These are phyloP conservation scores for Pterocles orientalis DNA, from an alignment of 2,113 vertebrate genomes.

Conservation along the genomic window DNA sequence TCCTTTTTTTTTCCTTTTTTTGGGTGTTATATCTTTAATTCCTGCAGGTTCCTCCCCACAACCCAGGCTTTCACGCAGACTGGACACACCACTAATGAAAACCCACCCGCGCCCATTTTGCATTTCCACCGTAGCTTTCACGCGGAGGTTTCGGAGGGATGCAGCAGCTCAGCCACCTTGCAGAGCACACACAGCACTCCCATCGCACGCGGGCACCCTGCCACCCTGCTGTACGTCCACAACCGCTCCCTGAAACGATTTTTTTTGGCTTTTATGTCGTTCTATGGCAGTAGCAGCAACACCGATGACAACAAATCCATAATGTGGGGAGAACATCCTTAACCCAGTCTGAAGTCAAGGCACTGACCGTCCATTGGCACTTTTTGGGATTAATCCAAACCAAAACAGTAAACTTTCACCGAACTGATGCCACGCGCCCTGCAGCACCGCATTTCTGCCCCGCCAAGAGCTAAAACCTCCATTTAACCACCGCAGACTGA, in stretches of 20 bases:
- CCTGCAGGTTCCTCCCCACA: background rate
- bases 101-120: too few relatives aligned
- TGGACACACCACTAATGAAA: too few relatives aligned
- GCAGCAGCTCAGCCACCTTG: background rate
- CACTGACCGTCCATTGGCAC: background rate
- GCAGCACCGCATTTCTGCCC: background rate
- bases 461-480: background rate
- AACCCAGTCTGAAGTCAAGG: background rate
- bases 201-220: fast-evolving
- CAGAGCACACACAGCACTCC: background rate
- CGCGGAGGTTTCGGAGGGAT: background rate
- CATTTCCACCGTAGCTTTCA: background rate
- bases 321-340: background rate
- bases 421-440: fast-evolving
- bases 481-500: background rate
- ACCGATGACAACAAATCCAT: background rate
- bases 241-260: fast-evolving
- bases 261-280: background rate
- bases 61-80: background rate
- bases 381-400: background rate
- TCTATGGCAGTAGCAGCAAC: background rate
- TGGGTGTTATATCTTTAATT: background rate
- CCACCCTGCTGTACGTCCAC: fast-evolving
- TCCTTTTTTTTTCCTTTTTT: background rate
- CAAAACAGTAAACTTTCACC: background rate